These are phyloP conservation scores for Cebus imitator DNA, from an alignment of 2,113 vertebrate genomes.

Conservation along the genomic window DNA sequence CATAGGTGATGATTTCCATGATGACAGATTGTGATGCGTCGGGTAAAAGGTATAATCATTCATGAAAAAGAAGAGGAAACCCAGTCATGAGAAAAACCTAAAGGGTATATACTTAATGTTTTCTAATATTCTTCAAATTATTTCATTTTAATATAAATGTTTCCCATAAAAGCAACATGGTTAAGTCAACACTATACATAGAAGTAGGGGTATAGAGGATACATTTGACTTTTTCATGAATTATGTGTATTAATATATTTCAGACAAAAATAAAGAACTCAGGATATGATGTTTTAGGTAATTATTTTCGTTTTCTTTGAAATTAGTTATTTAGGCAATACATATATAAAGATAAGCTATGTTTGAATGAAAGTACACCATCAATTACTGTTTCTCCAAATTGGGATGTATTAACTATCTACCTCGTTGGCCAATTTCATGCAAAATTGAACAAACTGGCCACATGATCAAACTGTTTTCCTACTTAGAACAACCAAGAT, in stretches of 20 bases:
- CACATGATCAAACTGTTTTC: neutral
- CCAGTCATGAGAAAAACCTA: slow-evolving; percentile 26
- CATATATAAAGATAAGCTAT: neutral
- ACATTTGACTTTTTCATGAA: neutral
- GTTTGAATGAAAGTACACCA: neutral
- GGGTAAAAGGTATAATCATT: slow-evolving; percentile 59
- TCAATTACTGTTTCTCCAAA: neutral
- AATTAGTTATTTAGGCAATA: neutral
- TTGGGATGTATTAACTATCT: neutral
- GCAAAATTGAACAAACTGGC: neutral
- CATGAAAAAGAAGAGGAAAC: slow-evolving; percentile 17
- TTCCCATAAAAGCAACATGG: neutral
- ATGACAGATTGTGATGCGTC: slow-evolving; percentile 66
- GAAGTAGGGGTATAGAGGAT: neutral
- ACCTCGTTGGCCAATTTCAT: neutral
- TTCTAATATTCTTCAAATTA: neutral
- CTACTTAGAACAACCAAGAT: neutral
- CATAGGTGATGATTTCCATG: slow-evolving; percentile 64
- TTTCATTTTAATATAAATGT: slow-evolving; percentile 12
- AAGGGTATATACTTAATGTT: neutral
- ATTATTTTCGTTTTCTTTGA: neutral
- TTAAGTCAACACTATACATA: neutral
- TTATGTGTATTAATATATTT: neutral
- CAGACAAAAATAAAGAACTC: neutral
- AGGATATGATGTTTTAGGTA: neutral